Evolutionary conservation across 2,797 vertebrate species (phyloP), one percentile per base, ranked within the genome.

Genomic region (Pangasius mekongensis): DNA sequence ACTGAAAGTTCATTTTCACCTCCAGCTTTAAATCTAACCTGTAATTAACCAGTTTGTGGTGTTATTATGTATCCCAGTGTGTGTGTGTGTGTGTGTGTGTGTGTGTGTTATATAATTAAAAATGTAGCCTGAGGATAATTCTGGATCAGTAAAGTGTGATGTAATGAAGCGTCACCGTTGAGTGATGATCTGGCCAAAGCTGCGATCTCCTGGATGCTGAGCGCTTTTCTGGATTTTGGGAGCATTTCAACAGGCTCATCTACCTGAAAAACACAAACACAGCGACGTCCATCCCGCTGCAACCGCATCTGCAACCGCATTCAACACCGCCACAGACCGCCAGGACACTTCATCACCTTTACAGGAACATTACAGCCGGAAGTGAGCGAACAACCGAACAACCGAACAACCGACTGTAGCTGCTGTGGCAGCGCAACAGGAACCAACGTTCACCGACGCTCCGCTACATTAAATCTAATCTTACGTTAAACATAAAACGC

Each of bases 161-260:
- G 22, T 85, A 30, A 1, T 52, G 5, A 20, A 60, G 78, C 87
- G 76, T 89, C 96, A 99, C 98, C 98, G 18, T 98, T 97, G 86
- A 99, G 94, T 0, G 98, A 99, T 78, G 98, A 99, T 94, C 98
- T 97, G 94, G 98, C 98, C 86, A 99, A 96, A 33, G 98, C 98
- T 18, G 98, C 98, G 2, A 99, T 99, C 96, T 99, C 98, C 92
- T 99, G 98, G 94, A 99, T 99, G 92, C 98, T 98, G 88, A 98
- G 97, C 22, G 97, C 97, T 94, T 98, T 97, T 95, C 98, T 96
- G 76, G 98, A 98, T 95, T 99, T 99, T 90, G 98, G 98, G 96
- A 99, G 97, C 98, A 99, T 99, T 95, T 98, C 97, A 97, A 96
- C 93, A 93, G 94, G 95, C 94, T 98, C 98, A 95, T 98, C 97